Base-by-base conservation (phyloP, 2,888 invertebrate species). In the Blomia tropicalis region DNA sequence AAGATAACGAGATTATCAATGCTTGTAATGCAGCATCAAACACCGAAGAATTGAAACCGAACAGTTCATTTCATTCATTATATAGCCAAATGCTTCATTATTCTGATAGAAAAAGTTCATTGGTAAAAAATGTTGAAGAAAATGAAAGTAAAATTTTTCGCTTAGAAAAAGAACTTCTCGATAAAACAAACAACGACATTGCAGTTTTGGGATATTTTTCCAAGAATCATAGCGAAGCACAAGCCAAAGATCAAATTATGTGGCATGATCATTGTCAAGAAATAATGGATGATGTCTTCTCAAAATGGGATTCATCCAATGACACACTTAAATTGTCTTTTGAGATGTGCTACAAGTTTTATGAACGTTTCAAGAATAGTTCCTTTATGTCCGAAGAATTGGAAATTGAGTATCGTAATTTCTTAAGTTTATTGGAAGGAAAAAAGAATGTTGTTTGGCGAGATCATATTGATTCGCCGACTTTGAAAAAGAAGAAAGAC, bases 401-500 rank as follows among this genome's bases (percentile, higher is more conserved):
- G 27, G 59, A 64, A 19, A 29, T n/a, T 5, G 29, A 61, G 27
- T 62, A 44, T 22, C 22, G 19, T 14, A 25, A 43, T 27, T 14
- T 65, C 17, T 17, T 43, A 5, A 51, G 54, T 17, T 58, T 41
- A 51, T 25, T 65, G 5, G 64, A 64, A 25, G 65, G 65, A 11
- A 65, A 65, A 47, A 65, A 65, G 36, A 59, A 11, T 27, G 65
- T 65, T n/a, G 53, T 58, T 14, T 65, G 65, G 65, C 43, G 58
- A 22, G 65, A 65, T 54, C 27, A 65, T 53, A 59, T 56, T 25
- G 31, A 29, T 53, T 31, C 62, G 5, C 41, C 62, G 27, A 43
- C 22, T 14, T 2, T 58, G 3, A 31, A 11, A 1, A 58, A 58
- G 47, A 41, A 25, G 11, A 58, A 58, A 44, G 58, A 58, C 19